Evolutionary conservation across 2,113 vertebrate genomes (phyloP).

Genomic region (Chaetorhynchus papuensis): DNA sequence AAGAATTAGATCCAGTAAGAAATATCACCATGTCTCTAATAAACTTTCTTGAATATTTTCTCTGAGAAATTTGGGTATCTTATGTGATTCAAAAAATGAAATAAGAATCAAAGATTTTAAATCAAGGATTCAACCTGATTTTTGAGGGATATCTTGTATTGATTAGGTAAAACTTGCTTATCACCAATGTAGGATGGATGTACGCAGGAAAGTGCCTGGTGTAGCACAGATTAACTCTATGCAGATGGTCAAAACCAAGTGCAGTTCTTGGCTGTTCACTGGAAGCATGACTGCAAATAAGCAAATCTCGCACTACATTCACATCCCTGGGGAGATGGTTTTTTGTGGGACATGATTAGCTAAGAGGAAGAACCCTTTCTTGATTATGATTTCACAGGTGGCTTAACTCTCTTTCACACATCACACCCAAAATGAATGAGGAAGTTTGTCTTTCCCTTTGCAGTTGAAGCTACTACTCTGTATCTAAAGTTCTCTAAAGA

Average conservation of each 20-base stretch:
- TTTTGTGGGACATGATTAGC: background rate
- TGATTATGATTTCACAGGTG: background rate
- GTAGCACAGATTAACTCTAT: background rate
- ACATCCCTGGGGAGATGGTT: background rate
- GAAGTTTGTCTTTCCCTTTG: background rate
- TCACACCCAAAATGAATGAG: background rate
- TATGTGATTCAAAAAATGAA: background rate
- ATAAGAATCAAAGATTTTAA: background rate
- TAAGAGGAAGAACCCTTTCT: background rate
- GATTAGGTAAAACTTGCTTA: background rate
- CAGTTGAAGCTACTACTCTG: background rate
- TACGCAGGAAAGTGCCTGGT: background rate
- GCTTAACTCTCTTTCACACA: background rate
- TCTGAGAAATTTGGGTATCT: background rate
- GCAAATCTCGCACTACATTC: background rate
- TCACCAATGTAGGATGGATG: background rate
- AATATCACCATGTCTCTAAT: background rate
- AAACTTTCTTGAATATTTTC: background rate
- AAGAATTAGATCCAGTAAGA: background rate
- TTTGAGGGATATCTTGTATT: background rate
- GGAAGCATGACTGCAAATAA: background rate
- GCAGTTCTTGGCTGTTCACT: background rate
- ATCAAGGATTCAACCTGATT: background rate
- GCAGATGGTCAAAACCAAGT: background rate
- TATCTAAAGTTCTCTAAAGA: background rate